Evolutionary conservation across 2,888 invertebrate genomes (phyloP).

Genomic region (Leptinotarsa haldemani): DNA sequence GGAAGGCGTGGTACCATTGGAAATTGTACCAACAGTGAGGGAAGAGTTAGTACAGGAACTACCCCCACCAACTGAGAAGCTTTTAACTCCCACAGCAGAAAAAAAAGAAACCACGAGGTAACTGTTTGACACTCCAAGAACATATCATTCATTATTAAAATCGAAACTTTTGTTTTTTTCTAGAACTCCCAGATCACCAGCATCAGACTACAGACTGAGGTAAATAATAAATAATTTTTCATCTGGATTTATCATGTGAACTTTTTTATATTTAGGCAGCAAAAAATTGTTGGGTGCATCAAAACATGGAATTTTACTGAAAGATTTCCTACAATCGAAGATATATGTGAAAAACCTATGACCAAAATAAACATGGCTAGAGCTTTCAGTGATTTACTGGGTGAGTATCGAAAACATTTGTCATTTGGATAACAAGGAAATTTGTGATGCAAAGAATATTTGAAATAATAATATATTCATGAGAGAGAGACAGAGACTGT

Average conservation of each 20-base stretch:
- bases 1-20: slow-evolving; percentile 8
- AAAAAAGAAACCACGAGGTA: neutral
- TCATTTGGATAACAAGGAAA: too few relatives aligned
- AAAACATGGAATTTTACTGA: slow-evolving; percentile 28
- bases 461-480: too few relatives aligned
- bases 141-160: neutral
- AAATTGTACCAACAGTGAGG: neutral
- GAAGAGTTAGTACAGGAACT: slow-evolving; percentile 1
- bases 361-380: slow-evolving; percentile 37
- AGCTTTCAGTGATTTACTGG: slow-evolving; percentile 43
- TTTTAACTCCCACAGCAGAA: neutral
- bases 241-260: neutral
- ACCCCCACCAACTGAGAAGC: neutral
- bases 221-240: neutral
- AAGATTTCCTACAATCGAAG: slow-evolving; percentile 35
- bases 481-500: too few relatives aligned
- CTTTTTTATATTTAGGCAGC: slow-evolving; percentile 38
- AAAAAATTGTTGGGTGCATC: slow-evolving; percentile 38
- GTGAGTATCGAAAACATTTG: slow-evolving; percentile 27
- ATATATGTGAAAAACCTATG: slow-evolving; percentile 41
- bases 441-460: too few relatives aligned
- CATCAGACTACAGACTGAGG: slow-evolving; percentile 23
- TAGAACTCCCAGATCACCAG: slow-evolving; percentile 4
- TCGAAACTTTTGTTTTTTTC: slow-evolving; percentile 4
- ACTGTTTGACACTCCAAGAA: neutral